Evolutionary conservation across 37 sponge, comb jelly and placozoan species (phyloP).

Genomic region (Amphimedon queenslandica): DNA sequence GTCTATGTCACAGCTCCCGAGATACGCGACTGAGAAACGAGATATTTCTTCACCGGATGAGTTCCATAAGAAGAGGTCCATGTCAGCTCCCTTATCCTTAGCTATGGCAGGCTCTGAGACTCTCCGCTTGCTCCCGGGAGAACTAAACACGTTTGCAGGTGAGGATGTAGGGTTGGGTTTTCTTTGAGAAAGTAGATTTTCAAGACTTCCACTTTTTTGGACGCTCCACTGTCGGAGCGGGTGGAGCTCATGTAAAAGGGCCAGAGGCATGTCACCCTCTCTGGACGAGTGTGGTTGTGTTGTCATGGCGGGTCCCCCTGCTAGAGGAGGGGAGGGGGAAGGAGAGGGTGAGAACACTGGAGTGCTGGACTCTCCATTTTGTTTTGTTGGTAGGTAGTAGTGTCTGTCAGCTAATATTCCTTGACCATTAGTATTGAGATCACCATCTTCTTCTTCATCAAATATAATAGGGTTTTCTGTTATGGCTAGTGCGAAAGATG

Average conservation of each 20-base stretch:
- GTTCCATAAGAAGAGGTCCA: conserved; percentile 15
- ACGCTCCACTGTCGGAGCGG: background rate
- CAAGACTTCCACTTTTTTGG: background rate
- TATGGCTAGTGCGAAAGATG: background rate
- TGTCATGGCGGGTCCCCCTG: background rate
- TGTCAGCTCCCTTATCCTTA: background rate
- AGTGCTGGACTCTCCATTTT: background rate
- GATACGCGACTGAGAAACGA: conserved; percentile 31
- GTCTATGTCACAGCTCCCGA: conserved; percentile 49
- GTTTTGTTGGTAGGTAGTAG: background rate
- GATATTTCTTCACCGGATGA: conserved; percentile 27
- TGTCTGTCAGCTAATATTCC: background rate
- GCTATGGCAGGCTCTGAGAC: background rate
- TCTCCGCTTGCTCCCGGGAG: background rate
- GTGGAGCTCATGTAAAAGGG: background rate
- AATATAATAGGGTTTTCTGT: background rate
- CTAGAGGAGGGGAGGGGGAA: conserved; percentile 10
- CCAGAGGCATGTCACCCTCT: too few species aligned
- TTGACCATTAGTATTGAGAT: background rate
- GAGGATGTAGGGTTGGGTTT: background rate
- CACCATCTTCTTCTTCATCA: background rate
- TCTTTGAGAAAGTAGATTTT: background rate
- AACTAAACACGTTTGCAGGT: background rate
- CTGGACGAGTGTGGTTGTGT: background rate
- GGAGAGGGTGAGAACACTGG: background rate